Conservation (phyloP, 2,888 invertebrate species). For the Pristionchus arcanus region DNA sequence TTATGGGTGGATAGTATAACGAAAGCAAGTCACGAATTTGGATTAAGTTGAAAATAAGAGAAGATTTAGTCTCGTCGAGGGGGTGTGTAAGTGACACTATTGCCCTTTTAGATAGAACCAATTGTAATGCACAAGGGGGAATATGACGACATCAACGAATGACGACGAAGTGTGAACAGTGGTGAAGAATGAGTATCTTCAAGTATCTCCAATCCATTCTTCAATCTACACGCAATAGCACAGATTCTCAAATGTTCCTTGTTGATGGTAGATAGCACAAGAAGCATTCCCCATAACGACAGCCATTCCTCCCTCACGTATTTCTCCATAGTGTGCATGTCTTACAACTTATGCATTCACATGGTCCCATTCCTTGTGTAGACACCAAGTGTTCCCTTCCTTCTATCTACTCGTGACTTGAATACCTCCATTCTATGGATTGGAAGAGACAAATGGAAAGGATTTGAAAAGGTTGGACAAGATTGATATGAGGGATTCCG, state of each 20-base stretch:
- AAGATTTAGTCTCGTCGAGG: not conserved
- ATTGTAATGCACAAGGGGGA: not conserved
- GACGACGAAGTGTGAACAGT: not conserved
- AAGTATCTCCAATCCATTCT: not conserved
- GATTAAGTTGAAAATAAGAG: not conserved
- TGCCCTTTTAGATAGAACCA: slow-evolving; percentile 11
- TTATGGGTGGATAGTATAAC: not conserved
- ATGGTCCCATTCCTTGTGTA: not conserved
- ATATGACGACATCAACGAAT: not conserved
- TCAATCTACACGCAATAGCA: not conserved
- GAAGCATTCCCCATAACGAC: not conserved
- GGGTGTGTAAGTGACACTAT: slow-evolving; percentile 30
- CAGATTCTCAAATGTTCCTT: not conserved
- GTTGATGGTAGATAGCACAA: not conserved
- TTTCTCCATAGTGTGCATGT: not conserved
- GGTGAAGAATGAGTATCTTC: not conserved
- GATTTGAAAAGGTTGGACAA: not conserved
- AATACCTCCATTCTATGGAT: not conserved
- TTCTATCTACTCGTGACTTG: not conserved
- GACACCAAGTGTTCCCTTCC: not conserved
- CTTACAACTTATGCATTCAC: slow-evolving; percentile 1
- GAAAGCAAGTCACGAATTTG: not conserved
- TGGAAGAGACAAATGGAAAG: slow-evolving; percentile 13
- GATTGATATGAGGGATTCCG: slow-evolving; percentile 18
- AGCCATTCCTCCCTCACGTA: not conserved